Evolutionary conservation across 2,888 invertebrate species (phyloP).

Genomic region (Hirudinaria manillensis): DNA sequence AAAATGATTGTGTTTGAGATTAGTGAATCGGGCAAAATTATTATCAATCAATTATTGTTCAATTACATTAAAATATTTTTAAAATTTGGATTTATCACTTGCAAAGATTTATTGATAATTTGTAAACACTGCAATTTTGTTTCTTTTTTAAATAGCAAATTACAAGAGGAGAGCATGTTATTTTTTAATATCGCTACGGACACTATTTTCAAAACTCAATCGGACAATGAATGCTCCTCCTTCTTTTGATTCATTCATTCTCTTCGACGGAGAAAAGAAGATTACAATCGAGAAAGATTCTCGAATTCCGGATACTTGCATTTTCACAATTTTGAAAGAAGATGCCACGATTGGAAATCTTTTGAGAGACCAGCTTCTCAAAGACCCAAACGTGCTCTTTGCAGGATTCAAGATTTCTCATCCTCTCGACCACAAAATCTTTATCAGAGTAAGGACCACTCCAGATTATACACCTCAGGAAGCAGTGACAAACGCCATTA

Average conservation of each 20-base stretch:
- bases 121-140: too few relatives aligned
- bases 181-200: too few relatives aligned
- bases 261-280: conserved; percentile 90
- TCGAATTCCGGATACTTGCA: conserved; percentile 84
- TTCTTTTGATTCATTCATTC: conserved; percentile 92
- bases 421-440: conserved; percentile 95
- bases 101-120: too few relatives aligned
- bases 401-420: conserved; percentile 98
- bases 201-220: background rate
- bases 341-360: conserved; percentile 98
- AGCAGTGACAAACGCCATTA: conserved; percentile 94
- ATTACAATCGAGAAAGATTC: conserved; percentile 89
- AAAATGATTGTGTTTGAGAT: too few relatives aligned
- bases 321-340: conserved; percentile 97
- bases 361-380: conserved; percentile 90
- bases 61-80: too few relatives aligned
- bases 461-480: conserved; percentile 90
- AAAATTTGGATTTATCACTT: too few relatives aligned
- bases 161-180: too few relatives aligned
- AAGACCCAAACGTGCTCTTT: conserved; percentile 71
- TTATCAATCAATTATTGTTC: too few relatives aligned
- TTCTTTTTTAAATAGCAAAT: too few relatives aligned
- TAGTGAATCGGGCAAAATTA: too few relatives aligned
- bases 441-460: conserved; percentile 89
- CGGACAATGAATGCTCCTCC: conserved; percentile 92